Evolutionary conservation across 1,140 invertebrate genomes (phyloP).

Genomic region (Hyles euphorbiae): DNA sequence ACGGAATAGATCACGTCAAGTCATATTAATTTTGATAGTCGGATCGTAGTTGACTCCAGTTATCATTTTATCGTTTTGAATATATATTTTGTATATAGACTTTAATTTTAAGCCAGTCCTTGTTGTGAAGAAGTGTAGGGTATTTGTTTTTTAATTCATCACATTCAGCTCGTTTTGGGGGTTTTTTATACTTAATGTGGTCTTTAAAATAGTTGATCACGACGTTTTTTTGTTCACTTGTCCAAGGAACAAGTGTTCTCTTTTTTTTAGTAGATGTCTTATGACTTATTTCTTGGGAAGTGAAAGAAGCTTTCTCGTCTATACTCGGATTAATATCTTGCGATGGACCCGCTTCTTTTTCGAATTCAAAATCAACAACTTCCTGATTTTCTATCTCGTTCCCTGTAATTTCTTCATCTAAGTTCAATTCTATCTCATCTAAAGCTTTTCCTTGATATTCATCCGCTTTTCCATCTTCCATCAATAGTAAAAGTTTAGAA

Average conservation of each 20-base stretch:
- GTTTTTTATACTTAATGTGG: too few species aligned
- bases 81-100: too few species aligned
- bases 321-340: conserved; percentile 4
- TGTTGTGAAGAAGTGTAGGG: background rate
- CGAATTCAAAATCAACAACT: conserved; percentile 3
- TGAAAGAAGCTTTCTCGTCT: background rate
- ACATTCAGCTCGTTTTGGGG: too few species aligned
- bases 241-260: too few species aligned
- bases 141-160: too few species aligned
- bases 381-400: conserved; percentile 7
- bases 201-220: too few species aligned
- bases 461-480: conserved; percentile 14
- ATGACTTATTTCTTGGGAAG: conserved; percentile 7
- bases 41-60: too few species aligned
- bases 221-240: too few species aligned
- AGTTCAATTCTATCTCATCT: conserved; percentile 11
- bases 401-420: conserved; percentile 6
- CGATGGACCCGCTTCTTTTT: conserved; percentile 4
- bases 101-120: conserved; percentile 1
- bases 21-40: too few species aligned
- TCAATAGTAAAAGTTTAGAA: conserved; percentile 6
- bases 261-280: conserved; percentile 5
- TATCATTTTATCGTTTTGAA: too few species aligned
- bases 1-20: too few species aligned
- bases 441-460: conserved; percentile 6